A percentile compares a stretch with the other conserved stretches of the same genome.
phyloP scores from a whole-genome alignment of 2,888 invertebrate species.

The Capitulum mitella region DNA sequence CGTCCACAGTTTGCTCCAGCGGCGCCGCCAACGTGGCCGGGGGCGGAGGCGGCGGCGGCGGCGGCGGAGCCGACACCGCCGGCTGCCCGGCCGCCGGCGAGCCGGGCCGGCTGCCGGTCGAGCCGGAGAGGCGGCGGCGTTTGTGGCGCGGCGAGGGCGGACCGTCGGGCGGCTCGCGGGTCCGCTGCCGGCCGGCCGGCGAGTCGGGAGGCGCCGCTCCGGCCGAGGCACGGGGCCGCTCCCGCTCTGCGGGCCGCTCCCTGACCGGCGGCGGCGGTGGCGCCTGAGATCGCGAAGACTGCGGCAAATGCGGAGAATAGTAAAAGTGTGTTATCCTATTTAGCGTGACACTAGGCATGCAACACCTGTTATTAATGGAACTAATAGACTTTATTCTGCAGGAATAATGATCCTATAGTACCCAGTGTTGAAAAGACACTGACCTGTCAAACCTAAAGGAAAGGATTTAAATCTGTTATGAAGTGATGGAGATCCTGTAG shows the following conservation, averaged over 20 bases:
- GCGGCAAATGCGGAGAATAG: not conserved
- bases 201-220: not conserved
- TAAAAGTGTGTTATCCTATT: not conserved
- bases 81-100: not conserved
- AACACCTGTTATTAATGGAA: no score
- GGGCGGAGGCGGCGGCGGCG: conserved; percentile 1
- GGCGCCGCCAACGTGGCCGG: not conserved
- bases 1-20: conserved; percentile 1
- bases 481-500: not conserved
- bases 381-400: not conserved
- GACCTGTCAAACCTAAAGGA: not conserved
- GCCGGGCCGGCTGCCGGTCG: not conserved
- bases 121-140: not conserved
- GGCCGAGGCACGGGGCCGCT: not conserved
- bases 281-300: not conserved
- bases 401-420: conserved; percentile 4
- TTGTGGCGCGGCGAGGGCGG: conserved; percentile 3
- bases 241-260: not conserved
- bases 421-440: not conserved
- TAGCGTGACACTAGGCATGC: no score
- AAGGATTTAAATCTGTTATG: not conserved
- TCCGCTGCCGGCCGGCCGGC: not conserved
- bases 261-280: not conserved
- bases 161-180: not conserved
- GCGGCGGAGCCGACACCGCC: not conserved